Evolutionary conservation across 1,140 invertebrate species (phyloP).

Genomic region (Neotoxoptera formosana): DNA sequence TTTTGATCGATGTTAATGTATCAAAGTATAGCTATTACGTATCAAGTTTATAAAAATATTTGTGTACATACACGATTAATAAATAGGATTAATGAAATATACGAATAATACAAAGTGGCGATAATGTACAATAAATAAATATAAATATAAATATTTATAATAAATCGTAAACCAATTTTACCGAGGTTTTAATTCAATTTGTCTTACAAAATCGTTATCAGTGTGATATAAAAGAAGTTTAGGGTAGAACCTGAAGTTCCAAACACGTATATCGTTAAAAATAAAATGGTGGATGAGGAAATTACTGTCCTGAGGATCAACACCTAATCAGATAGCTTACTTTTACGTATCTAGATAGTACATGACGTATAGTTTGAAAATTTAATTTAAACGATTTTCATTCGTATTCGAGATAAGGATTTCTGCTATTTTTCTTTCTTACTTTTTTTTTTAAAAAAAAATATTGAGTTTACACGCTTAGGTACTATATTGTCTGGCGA

Average conservation of each 20-base stretch:
- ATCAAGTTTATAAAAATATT: too few relatives aligned
- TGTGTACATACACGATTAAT: too few relatives aligned
- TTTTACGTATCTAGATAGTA: not conserved
- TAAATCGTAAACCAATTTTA: not conserved
- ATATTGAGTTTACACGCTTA: not conserved
- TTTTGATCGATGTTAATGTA: too few relatives aligned
- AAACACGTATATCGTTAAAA: not conserved
- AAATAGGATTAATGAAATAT: too few relatives aligned
- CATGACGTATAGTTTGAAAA: not conserved
- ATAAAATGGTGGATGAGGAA: not conserved
- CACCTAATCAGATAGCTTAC: not conserved
- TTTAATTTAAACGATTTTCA: not conserved
- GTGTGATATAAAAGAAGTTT: not conserved
- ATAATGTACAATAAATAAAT: not conserved
- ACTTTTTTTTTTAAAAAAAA: too few relatives aligned
- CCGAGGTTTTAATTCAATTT: not conserved
- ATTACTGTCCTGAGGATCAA: not conserved
- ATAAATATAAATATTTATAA: not conserved
- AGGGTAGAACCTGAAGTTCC: not conserved
- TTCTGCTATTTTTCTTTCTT: not conserved
- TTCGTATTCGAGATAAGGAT: not conserved
- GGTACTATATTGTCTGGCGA: not conserved
- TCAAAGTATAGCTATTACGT: too few relatives aligned
- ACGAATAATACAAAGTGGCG: not conserved
- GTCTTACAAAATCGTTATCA: not conserved